These are phyloP conservation scores for Ariolimax columbianus DNA, from an alignment of 2,888 invertebrate species.

Conservation along the genomic window DNA sequence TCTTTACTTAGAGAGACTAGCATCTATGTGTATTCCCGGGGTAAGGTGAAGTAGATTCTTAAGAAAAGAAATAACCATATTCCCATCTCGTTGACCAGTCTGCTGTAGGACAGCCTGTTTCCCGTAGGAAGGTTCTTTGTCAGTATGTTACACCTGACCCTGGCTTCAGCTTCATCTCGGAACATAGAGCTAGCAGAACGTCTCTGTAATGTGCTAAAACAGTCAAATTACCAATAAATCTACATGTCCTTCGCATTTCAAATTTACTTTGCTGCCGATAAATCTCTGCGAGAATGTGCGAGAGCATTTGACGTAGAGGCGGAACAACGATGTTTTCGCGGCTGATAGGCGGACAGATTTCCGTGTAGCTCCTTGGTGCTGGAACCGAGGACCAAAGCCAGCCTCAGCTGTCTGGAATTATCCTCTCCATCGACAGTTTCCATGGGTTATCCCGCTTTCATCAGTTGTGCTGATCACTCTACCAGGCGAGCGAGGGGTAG, in stretches of 20 bases:
- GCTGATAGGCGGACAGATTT: not conserved
- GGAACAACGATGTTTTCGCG: not conserved
- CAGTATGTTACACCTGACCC: too few relatives aligned
- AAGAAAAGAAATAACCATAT: too few relatives aligned
- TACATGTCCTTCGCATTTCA: not conserved
- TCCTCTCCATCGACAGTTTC: conserved; percentile 33
- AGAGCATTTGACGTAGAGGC: not conserved
- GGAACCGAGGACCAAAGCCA: not conserved
- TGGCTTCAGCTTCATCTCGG: too few relatives aligned
- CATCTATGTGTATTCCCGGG: too few relatives aligned
- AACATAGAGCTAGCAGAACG: too few relatives aligned
- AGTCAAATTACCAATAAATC: too few relatives aligned
- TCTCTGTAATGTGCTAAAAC: too few relatives aligned
- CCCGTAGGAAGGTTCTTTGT: too few relatives aligned
- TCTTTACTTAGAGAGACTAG: too few relatives aligned
- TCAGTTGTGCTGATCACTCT: conserved; percentile 32
- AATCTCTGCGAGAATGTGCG: not conserved
- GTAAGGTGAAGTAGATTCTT: too few relatives aligned
- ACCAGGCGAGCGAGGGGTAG: conserved; percentile 20
- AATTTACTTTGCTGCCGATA: not conserved
- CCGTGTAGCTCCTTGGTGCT: not conserved
- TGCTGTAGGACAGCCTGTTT: too few relatives aligned
- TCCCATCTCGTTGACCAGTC: too few relatives aligned
- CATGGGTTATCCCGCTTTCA: conserved; percentile 33
- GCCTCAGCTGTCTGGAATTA: conserved; percentile 10